Evolutionary conservation across 2,888 invertebrate species (phyloP), one percentile per base, ranked within the genome.

Genomic region (Mayetiola destructor): DNA sequence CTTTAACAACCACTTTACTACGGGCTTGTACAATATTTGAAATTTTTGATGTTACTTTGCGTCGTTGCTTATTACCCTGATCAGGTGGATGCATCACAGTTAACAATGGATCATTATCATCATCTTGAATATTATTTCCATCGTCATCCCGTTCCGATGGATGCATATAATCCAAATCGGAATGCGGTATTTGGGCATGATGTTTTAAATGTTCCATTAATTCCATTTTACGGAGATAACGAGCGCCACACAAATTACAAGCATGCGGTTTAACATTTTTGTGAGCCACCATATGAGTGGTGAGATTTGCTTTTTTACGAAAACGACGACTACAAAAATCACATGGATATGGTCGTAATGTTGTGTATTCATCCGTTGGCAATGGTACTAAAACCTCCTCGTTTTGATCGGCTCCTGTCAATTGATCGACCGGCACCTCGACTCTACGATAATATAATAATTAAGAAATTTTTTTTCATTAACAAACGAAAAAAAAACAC

Each of bases 201-300:
- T 83, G 84, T 67, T 88, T 87, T 57, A 88, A 76, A 66, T 89
- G 89, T 70, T 85, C 86, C 75, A 88, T 84, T 53, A 89, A 77
- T 69, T 89, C 88, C 61, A 81, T 81, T 64, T 85, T 85, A 59
- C 88, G 77, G 23, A 85, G 81, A 67, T 87, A 89, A 2, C 87
- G 77, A 20, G 85, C 84, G 0, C 88, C 88, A 66, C 88, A 89
- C 57, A 89, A 72, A 68, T 88, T 88, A 68, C 88, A 89, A 14
- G 83, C 82, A 67, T 87, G 85, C 2, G 88, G 86, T 9, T 87
- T 76, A 69, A 88, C 88, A 54, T 84, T 86, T 70, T 88, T 88
- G 71, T 89, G 88, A 0, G 87, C 84, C 6, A 88, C 82, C 86
- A 89, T 88, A 67, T 89, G 89, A 69, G 85, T 87, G 81, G 87